Evolutionary conservation across 2,888 invertebrate genomes (phyloP).

Genomic region (Platypus cylindrus): DNA sequence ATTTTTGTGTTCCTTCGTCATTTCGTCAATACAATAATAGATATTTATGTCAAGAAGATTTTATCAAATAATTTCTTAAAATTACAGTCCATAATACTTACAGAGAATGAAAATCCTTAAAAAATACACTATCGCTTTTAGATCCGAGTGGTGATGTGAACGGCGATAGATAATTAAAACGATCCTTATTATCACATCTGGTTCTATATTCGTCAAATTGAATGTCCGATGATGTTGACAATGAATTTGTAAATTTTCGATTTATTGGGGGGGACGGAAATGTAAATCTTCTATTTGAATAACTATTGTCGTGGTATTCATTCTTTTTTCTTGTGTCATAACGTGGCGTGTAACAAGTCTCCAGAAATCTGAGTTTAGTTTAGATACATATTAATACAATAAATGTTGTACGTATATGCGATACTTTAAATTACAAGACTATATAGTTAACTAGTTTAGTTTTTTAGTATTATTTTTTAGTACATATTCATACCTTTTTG

Average conservation of each 20-base stretch:
- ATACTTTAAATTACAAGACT: neutral
- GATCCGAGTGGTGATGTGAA: slow-evolving; percentile 28
- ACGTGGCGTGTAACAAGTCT: slow-evolving; percentile 16
- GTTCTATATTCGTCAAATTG: slow-evolving; percentile 15
- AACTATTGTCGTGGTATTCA: slow-evolving; percentile 15
- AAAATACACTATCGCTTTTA: slow-evolving; percentile 22
- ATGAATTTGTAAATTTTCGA: slow-evolving; percentile 14
- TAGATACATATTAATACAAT: no score
- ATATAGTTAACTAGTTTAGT: neutral
- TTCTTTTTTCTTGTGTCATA: slow-evolving; percentile 13
- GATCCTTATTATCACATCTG: slow-evolving; percentile 18
- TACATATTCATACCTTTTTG: slow-evolving; percentile 8
- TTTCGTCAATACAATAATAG: no score
- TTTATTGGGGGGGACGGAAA: slow-evolving; percentile 20
- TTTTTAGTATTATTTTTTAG: neutral
- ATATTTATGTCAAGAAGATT: no score
- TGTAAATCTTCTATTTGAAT: slow-evolving; percentile 20
- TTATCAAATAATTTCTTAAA: no score
- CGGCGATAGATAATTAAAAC: slow-evolving; percentile 29
- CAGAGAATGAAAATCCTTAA: slow-evolving; percentile 24
- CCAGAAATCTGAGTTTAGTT: slow-evolving; percentile 13
- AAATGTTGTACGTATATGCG: no score
- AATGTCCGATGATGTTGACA: slow-evolving; percentile 16
- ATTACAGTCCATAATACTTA: no score
- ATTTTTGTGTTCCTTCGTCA: no score